A percentile compares a stretch with the other conserved stretches of the same genome.
Evolutionary conservation across 2,888 invertebrate species (phyloP).

Genomic region (Taphrorychus bicolor): DNA sequence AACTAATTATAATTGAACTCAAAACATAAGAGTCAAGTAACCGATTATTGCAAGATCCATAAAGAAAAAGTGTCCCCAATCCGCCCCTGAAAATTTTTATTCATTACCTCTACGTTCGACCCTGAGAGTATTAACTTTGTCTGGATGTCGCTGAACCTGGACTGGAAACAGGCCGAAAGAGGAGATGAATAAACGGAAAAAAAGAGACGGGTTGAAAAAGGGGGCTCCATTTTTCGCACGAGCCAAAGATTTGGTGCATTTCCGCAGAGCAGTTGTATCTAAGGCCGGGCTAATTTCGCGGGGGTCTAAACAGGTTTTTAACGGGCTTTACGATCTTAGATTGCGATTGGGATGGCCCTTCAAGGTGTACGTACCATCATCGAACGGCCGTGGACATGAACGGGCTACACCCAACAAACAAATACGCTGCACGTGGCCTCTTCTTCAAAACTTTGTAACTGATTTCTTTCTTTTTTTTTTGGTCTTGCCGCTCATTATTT

Average conservation of each 20-base stretch:
- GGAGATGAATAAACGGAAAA: neutral
- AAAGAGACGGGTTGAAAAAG: neutral
- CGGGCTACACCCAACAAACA: constrained; percentile 8
- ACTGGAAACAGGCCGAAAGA: neutral
- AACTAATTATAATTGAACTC: too few species aligned
- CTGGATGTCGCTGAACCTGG: neutral
- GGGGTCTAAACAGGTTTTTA: constrained; percentile 30
- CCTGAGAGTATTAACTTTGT: constrained; percentile 14
- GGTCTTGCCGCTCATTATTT: neutral
- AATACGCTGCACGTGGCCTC: constrained; percentile 5
- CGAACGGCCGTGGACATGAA: neutral
- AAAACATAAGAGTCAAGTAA: too few species aligned
- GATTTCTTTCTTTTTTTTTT: neutral
- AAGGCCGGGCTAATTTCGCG: constrained; percentile 38
- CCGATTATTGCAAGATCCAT: too few species aligned
- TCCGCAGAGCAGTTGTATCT: constrained; percentile 35
- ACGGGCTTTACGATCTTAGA: constrained; percentile 28
- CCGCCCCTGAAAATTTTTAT: neutral
- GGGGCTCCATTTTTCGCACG: constrained; percentile 27
- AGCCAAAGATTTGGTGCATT: constrained; percentile 37
- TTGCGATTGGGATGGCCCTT: constrained; percentile 8
- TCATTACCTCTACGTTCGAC: constrained; percentile 17
- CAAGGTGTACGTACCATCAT: constrained; percentile 4
- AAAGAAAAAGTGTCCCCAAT: too few species aligned
- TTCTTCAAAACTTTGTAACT: constrained; percentile 1